Conservation (phyloP, 1,140 invertebrate species). For the Akabosia matsudoensis region DNA sequence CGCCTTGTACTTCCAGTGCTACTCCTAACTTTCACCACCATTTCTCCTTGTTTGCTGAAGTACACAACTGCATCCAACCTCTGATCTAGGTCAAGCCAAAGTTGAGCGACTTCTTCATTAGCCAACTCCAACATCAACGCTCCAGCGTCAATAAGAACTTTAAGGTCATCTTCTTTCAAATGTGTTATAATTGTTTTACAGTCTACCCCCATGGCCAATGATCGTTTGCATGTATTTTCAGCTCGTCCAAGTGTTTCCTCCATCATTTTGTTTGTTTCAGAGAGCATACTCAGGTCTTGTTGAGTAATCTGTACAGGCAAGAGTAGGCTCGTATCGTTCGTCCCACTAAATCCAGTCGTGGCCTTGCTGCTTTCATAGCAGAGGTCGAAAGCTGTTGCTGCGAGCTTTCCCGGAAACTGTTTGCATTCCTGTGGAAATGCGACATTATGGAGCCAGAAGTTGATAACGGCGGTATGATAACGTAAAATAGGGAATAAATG, state of each 20-base stretch:
- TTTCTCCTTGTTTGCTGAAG: slow-evolving; percentile 27
- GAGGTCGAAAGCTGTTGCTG: slow-evolving; percentile 31
- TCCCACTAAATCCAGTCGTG: slow-evolving; percentile 12
- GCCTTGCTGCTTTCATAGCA: neutral
- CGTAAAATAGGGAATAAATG: neutral
- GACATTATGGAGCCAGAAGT: slow-evolving; percentile 32
- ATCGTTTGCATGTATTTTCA: slow-evolving; percentile 28
- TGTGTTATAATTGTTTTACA: neutral
- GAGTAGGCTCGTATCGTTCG: slow-evolving; percentile 1
- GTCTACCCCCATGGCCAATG: neutral
- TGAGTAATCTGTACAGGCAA: neutral
- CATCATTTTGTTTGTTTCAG: neutral
- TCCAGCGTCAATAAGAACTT: slow-evolving; percentile 36
- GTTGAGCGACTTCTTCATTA: slow-evolving; percentile 28
- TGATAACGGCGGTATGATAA: slow-evolving; percentile 9
- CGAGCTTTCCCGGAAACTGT: slow-evolving; percentile 34
- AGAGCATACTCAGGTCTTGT: neutral
- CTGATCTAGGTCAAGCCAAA: slow-evolving; percentile 25
- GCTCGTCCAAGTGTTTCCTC: neutral
- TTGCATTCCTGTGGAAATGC: slow-evolving; percentile 34
- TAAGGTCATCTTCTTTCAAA: neutral
- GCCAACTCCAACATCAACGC: slow-evolving; percentile 35
- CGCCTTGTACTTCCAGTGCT: neutral
- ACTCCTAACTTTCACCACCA: slow-evolving; percentile 21
- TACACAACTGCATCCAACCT: slow-evolving; percentile 30